Conservation (phyloP, 2,797 vertebrate genomes). For the Loriculus beryllinus region DNA sequence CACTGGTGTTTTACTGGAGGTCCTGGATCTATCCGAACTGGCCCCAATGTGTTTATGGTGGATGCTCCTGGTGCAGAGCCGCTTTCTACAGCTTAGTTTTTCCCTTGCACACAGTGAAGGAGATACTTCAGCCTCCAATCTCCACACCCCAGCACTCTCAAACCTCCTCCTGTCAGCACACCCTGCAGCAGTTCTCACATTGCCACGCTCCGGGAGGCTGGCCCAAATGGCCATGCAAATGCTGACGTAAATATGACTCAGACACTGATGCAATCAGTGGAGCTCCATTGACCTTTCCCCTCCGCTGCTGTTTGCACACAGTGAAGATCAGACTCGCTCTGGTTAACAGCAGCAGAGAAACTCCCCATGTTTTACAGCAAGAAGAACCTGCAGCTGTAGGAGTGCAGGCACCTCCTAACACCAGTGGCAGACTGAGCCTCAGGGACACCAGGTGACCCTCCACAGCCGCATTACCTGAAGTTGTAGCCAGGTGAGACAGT, state of each 20-base stretch:
- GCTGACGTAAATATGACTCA: not conserved
- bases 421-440: not conserved
- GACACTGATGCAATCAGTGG: fast-evolving
- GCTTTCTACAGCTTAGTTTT: not conserved
- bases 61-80: not conserved
- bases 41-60: not conserved
- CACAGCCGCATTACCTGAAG: constrained; percentile 78
- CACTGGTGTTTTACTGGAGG: not conserved
- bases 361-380: not conserved
- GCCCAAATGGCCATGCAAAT: not conserved
- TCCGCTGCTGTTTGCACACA: not conserved
- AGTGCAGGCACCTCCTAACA: not conserved
- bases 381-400: not conserved
- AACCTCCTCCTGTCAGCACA: not conserved
- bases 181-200: not conserved
- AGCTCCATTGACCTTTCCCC: not conserved
- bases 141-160: not conserved
- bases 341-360: not conserved
- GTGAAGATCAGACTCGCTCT: not conserved
- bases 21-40: not conserved
- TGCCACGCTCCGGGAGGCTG: fast-evolving
- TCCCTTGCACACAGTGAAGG: not conserved
- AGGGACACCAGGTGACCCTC: not conserved
- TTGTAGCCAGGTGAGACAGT: constrained; percentile 87
- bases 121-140: not conserved